Evolutionary conservation across 2,888 invertebrate species (phyloP), one percentile per base, ranked within the genome.

Genomic region (Phortica magna): DNA sequence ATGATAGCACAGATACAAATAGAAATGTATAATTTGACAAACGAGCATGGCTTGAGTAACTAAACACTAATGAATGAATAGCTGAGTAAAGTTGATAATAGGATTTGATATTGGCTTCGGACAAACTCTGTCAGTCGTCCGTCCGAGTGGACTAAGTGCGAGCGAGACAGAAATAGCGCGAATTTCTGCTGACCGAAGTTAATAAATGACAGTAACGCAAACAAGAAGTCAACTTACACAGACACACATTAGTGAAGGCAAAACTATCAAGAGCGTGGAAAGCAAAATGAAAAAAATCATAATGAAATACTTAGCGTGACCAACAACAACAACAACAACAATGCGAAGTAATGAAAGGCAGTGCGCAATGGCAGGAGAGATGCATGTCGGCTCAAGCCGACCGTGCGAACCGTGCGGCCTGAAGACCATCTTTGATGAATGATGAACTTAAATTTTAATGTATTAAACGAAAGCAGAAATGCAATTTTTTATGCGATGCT

Each of bases 381-480:
- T 53, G 53, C n/a, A 19, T 17, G 17, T 3, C 19, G 22, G 17
- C 3, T 19, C 9, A 57, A 57, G 57, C 57, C 17, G 7, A 55
- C n/a, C 14, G 55, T 1, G 55, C 55, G 12, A n/a, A 17, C 6
- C 55, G n/a, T n/a, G n/a, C n/a, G n/a, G n/a, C n/a, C n/a, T n/a
- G n/a, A n/a, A n/a, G n/a, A 53, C 53, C 55, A 12, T 12, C 12
- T 6, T n/a, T 73, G 76, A 78, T 74, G 76, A 64, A 79, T 78
- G 77, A 61, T 72, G 75, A 78, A 80, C 80, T 80, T 76, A 59
- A 75, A 78, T 76, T 76, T 74, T 31, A 70, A 74, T 71, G 53
- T 67, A 59, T 73, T 77, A 48, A 53, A 67, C 73, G 42, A 61
- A 55, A 53, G 22, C 48, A 55, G 31, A 31, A 31, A 31, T 31